These are phyloP conservation scores for Enteromius treurensis DNA, from an alignment of 2,797 vertebrate species.

Conservation along the genomic window DNA sequence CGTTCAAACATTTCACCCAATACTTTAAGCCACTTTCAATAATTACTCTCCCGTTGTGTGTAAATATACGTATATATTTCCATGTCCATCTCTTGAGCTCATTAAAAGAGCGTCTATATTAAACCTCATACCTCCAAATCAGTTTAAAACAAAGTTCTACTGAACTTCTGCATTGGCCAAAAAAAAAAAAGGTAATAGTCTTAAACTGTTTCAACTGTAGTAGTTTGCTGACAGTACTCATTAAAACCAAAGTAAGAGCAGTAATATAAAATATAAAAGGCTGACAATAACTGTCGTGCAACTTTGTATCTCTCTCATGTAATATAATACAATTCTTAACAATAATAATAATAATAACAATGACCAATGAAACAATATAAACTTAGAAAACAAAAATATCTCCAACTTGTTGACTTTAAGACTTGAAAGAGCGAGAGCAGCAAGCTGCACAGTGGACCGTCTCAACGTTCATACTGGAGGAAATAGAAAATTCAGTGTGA, in stretches of 20 bases:
- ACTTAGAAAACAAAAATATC: slow-evolving; percentile 85
- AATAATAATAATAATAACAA: slow-evolving; percentile 70
- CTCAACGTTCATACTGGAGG: slow-evolving; percentile 88
- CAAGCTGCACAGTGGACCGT: slow-evolving; percentile 89
- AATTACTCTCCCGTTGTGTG: slow-evolving; percentile 67
- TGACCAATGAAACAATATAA: slow-evolving; percentile 84
- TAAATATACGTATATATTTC: slow-evolving; percentile 21
- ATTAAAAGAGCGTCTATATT: slow-evolving; percentile 74
- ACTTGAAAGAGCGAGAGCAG: slow-evolving; percentile 83
- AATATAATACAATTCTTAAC: slow-evolving; percentile 78
- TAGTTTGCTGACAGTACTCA: slow-evolving; percentile 81
- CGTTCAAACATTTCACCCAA: slow-evolving; percentile 68
- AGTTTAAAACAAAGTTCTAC: slow-evolving; percentile 72
- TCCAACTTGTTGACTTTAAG: slow-evolving; percentile 77
- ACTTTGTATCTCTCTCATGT: slow-evolving; percentile 74
- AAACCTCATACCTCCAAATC: slow-evolving; percentile 76
- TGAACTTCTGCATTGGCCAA: slow-evolving; percentile 78
- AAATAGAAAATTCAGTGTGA: slow-evolving; percentile 75
- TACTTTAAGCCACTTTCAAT: slow-evolving; percentile 81
- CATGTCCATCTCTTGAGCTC: slow-evolving; percentile 66
- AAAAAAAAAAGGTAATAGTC: slow-evolving; percentile 65
- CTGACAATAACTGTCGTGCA: slow-evolving; percentile 86
- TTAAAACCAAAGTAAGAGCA: slow-evolving; percentile 81
- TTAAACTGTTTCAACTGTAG: slow-evolving; percentile 66
- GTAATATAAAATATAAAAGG: slow-evolving; percentile 91